Percentiles rank a stretch among this genome's conserved stretches.
These are phyloP conservation scores for Baronia brevicornis DNA, from an alignment of 2,888 invertebrate genomes.

Conservation along the genomic window DNA sequence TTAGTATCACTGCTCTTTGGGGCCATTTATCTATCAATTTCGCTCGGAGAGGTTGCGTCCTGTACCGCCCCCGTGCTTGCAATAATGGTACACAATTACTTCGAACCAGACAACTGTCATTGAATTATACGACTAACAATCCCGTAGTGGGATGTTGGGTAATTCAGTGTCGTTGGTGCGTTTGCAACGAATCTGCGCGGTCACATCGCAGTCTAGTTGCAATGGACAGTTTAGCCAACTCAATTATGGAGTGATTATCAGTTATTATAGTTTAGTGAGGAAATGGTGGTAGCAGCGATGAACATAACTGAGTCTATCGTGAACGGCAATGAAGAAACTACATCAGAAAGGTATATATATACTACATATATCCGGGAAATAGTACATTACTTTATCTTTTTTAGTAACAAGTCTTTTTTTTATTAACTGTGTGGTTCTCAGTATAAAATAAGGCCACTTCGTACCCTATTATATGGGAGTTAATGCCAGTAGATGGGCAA, in stretches of 20 bases:
- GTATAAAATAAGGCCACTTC: no score
- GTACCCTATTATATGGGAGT: no score
- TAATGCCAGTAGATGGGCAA: no score
- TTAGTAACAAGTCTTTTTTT: no score
- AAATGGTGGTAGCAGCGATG: constrained; percentile 29
- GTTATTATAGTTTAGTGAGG: background rate
- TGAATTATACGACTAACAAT: constrained; percentile 56
- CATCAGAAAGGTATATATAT: constrained; percentile 38
- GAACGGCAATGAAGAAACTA: constrained; percentile 27
- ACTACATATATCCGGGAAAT: no score
- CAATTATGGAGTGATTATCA: constrained; percentile 1
- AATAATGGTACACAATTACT: constrained; percentile 58
- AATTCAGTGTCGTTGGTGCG: constrained; percentile 33
- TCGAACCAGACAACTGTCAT: constrained; percentile 57
- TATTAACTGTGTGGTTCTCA: no score
- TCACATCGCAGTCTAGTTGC: constrained; percentile 15
- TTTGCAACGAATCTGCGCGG: constrained; percentile 34
- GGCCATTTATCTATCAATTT: constrained; percentile 40
- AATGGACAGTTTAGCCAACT: constrained; percentile 18
- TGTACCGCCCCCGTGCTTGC: constrained; percentile 56
- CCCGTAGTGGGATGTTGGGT: constrained; percentile 32
- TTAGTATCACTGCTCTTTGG: constrained; percentile 39
- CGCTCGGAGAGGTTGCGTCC: constrained; percentile 53
- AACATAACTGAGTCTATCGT: constrained; percentile 48
- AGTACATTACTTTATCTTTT: no score